These are phyloP conservation scores for Oncorhynchus clarkii DNA, from an alignment of 2,113 vertebrate species.

Conservation along the genomic window DNA sequence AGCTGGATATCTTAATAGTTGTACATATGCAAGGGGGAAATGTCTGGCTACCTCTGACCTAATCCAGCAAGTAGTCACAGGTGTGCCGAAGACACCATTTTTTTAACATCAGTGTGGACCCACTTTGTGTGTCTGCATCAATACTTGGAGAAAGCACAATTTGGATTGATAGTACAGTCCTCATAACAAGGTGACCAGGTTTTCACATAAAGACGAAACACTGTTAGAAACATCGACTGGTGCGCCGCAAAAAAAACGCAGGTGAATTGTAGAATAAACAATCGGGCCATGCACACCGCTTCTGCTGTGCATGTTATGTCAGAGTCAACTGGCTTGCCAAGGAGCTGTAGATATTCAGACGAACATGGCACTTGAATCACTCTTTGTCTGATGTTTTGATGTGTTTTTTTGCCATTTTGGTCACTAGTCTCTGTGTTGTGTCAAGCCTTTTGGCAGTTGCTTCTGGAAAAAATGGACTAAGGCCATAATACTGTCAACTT, in stretches of 20 bases:
- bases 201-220: slow-evolving; percentile 23
- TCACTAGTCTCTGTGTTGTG: slow-evolving; percentile 15
- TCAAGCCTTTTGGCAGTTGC: slow-evolving; percentile 16
- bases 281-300: slow-evolving; percentile 11
- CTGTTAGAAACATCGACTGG: slow-evolving; percentile 50
- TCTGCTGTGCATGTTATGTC: slow-evolving; percentile 24
- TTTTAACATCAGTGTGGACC: slow-evolving; percentile 24
- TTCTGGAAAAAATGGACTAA: slow-evolving; percentile 41
- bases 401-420: slow-evolving; percentile 10
- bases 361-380: slow-evolving; percentile 47
- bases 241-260: slow-evolving; percentile 22
- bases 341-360: slow-evolving; percentile 38
- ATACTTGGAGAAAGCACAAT: slow-evolving; percentile 68
- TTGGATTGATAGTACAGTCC: slow-evolving; percentile 51
- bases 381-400: slow-evolving; percentile 48
- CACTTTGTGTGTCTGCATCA: slow-evolving; percentile 47
- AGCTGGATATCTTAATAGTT: slow-evolving; percentile 53
- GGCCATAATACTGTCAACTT: slow-evolving; percentile 55
- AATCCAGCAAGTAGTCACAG: slow-evolving; percentile 50
- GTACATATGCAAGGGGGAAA: slow-evolving; percentile 54
- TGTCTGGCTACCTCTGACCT: slow-evolving; percentile 50
- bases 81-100: slow-evolving; percentile 48
- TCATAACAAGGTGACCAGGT: slow-evolving; percentile 35
- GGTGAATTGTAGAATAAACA: slow-evolving; percentile 11
- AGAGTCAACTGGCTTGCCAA: slow-evolving; percentile 46